These are phyloP conservation scores for Sula dactylatra DNA, from an alignment of 2,113 vertebrate species.

Conservation along the genomic window DNA sequence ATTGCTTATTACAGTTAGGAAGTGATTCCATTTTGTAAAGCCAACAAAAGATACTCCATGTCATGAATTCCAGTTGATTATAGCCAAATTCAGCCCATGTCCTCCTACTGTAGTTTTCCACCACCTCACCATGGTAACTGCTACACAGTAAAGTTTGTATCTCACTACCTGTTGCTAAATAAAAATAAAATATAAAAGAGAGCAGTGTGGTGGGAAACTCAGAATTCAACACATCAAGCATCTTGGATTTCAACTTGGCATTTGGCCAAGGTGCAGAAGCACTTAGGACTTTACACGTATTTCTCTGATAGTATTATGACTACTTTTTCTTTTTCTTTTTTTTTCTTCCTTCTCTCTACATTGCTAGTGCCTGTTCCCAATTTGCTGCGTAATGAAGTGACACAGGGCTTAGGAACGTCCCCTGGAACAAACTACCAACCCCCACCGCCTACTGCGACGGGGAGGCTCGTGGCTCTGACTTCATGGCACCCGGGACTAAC, in stretches of 20 bases:
- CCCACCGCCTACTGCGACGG: neutral
- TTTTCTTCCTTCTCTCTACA: neutral
- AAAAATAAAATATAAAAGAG: neutral
- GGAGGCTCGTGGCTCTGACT: neutral
- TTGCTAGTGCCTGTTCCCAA: neutral
- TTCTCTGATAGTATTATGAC: neutral
- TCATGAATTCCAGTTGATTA: conserved; percentile 38
- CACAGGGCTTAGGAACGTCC: neutral
- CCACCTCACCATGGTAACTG: neutral
- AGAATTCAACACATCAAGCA: neutral
- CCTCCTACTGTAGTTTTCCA: conserved; percentile 36
- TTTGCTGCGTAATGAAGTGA: neutral
- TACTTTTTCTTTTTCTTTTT: neutral
- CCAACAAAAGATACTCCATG: conserved; percentile 10
- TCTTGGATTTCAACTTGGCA: neutral
- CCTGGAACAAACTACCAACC: neutral
- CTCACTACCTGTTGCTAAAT: conserved; percentile 15
- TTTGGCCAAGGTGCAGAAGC: neutral
- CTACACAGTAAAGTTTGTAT: neutral
- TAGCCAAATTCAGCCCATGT: neutral
- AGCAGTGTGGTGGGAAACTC: conserved; percentile 27
- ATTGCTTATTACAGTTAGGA: neutral
- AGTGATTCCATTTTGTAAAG: conserved; percentile 39
- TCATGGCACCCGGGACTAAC: neutral
- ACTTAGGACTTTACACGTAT: neutral